Evolutionary conservation across 2,888 invertebrate species (phyloP).

Genomic region (Kuschelorhynchus macadamiae): DNA sequence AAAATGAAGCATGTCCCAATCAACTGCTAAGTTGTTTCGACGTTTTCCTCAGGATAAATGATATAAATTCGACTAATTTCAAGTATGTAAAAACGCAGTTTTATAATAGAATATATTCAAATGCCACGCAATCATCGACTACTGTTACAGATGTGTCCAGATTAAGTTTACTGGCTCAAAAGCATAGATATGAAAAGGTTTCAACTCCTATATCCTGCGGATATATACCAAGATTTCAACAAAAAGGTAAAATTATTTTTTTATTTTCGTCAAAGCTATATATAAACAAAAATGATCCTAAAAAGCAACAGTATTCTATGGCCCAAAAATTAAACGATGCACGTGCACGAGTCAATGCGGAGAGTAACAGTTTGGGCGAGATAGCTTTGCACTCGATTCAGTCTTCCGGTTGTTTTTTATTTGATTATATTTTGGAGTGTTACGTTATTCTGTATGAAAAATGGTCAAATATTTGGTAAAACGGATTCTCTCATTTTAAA

Average conservation of each 20-base stretch:
- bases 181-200: slow-evolving; percentile 54
- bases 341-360: too few relatives aligned
- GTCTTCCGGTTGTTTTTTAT: too few relatives aligned
- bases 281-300: too few relatives aligned
- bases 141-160: slow-evolving; percentile 12
- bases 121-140: slow-evolving; percentile 11
- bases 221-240: slow-evolving; percentile 52
- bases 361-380: too few relatives aligned
- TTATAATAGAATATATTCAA: slow-evolving; percentile 46
- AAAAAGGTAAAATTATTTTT: slow-evolving; percentile 50
- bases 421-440: too few relatives aligned
- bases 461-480: too few relatives aligned
- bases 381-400: too few relatives aligned
- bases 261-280: too few relatives aligned
- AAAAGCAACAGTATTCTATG: too few relatives aligned
- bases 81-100: slow-evolving; percentile 55
- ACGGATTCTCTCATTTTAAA: too few relatives aligned
- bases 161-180: slow-evolving; percentile 33
- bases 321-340: too few relatives aligned
- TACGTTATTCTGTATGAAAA: too few relatives aligned
- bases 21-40: slow-evolving; percentile 52
- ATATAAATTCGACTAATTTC: slow-evolving; percentile 51
- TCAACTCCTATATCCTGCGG: slow-evolving; percentile 49
- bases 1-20: not conserved
- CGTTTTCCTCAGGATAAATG: slow-evolving; percentile 51